Evolutionary conservation across 1,140 invertebrate genomes (phyloP), one percentile per base, ranked within the genome.

Genomic region (Pentalonia nigronervosa): DNA sequence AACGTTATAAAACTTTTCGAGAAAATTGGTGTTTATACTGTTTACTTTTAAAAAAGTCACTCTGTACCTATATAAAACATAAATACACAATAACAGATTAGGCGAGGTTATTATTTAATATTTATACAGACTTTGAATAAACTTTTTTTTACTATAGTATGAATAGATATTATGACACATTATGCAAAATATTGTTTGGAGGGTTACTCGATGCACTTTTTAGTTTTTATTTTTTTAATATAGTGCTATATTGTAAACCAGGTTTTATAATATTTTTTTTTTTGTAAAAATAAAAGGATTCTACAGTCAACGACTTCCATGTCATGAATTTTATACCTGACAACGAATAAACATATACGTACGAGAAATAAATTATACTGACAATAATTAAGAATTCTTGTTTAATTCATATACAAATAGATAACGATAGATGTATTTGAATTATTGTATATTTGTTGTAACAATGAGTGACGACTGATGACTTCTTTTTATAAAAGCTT

Each of bases 61-160:
- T 30, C 60, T 30, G 60, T 76, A 67, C 30, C 30, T n/a, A 67
- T 14, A 60, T 4, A 41, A 41, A 41, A 41, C 41, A 76, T 4
- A 14, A 14, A 76, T 76, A 88, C 30, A 21, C n/a, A 88, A 34
- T 25, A 36, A 89, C 87, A 20, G n/a, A 89, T 53, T 53, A 89
- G 23, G 50, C 36, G 9, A 90, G 88, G 88, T 90, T 90, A 41
- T 50, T 88, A 88, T 88, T 90, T 90, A 41, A 23, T 88, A 88
- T 88, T 88, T 88, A 53, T n/a, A 23, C 23, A 30, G 36, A 34
- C 23, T 60, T 60, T 45, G n/a, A 67, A 60, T 60, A 60, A 67
- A n/a, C 60, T 20, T 90, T 90, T 90, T 53, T 21, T 41, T 86
- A 45, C 41, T n/a, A n/a, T 67, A 34, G 30, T 76, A 76, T n/a